Conservation (phyloP, 2,797 vertebrate genomes). For the Sebastes elongatus region DNA sequence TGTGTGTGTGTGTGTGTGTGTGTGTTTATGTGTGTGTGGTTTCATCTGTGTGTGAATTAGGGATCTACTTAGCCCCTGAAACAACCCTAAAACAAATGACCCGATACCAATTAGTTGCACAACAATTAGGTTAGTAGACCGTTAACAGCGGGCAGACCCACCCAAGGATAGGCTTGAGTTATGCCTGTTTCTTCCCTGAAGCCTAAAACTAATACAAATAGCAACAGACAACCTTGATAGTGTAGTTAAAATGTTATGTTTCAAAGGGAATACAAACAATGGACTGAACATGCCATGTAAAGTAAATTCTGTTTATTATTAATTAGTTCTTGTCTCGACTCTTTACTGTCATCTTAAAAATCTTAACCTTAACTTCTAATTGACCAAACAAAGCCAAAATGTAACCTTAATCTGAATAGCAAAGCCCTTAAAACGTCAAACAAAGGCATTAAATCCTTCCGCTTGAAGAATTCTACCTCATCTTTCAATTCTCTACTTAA, state of each 20-base stretch:
- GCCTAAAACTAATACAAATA: background rate
- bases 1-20: slow-evolving; percentile 16
- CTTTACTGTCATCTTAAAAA: background rate
- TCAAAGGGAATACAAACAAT: background rate
- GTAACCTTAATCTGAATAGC: background rate
- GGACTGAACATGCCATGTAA: background rate
- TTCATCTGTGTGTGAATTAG: slow-evolving; percentile 37
- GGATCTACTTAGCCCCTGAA: slow-evolving; percentile 34
- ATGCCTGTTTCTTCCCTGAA: background rate
- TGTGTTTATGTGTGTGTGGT: slow-evolving; percentile 18
- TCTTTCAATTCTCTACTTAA: background rate
- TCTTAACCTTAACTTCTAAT: background rate
- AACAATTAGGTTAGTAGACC: slow-evolving; percentile 66
- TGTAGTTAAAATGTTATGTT: background rate
- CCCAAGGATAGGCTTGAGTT: slow-evolving; percentile 34
- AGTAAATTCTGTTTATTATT: background rate
- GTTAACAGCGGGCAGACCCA: slow-evolving; percentile 42
- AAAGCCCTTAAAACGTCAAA: background rate
- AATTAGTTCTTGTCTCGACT: background rate
- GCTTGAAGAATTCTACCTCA: background rate
- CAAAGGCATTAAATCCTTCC: background rate
- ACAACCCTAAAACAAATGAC: slow-evolving; percentile 65
- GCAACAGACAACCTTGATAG: background rate
- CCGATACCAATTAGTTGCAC: slow-evolving; percentile 54
- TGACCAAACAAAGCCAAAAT: background rate